Base-by-base conservation (phyloP, 2,888 invertebrate species). In the Sceliomorpha sp. region DNA sequence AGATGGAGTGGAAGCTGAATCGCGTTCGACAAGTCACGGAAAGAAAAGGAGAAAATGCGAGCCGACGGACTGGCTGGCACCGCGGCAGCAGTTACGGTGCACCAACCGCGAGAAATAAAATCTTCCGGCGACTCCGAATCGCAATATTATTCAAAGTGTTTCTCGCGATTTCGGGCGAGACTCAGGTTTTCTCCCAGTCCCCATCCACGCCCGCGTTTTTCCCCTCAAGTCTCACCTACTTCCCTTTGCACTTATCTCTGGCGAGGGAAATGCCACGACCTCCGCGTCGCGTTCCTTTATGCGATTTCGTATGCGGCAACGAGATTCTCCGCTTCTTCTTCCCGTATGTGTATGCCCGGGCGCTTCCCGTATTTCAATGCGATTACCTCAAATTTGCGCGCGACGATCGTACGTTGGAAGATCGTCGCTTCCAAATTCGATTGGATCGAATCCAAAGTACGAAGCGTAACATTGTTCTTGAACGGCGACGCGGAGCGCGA, bases 131-230 rank as follows among this genome's bases (percentile, higher is more conserved):
- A 85, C 83, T 86, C 82, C 76, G 84, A 86, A 86, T 86, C 79
- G 85, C 71, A 66, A 74, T 83, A 86, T 86, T 86, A 86, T 86
- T 86, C 85, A 86, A 86, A 86, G 81, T 80, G 79, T 80, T 81
- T 85, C 84, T 77, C 82, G 77, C 84, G 81, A 77, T 83, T 82
- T 81, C 5, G 63, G 51, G 59, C 44, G 71, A 68, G 67, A 63
- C 40, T 12, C 48, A 14, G n/a, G 40, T 24, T 1, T 9, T 10
- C 31, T 27, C 34, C 8, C 8, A 8, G 32, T 13, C 27, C 17
- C 10, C 39, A 20, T 5, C 20, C 20, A 20, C 20, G 6, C 26
- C 12, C n/a, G 44, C 17, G 2, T n/a, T 34, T 39, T 47, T 36
- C 13, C 37, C 15, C 20, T 39, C 13, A 26, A 32, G 27, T 36